Percentiles rank a stretch among this genome's conserved stretches.
phyloP scores from a whole-genome alignment of 2,113 vertebrate species.

The Gnathonemus longibarbis region DNA sequence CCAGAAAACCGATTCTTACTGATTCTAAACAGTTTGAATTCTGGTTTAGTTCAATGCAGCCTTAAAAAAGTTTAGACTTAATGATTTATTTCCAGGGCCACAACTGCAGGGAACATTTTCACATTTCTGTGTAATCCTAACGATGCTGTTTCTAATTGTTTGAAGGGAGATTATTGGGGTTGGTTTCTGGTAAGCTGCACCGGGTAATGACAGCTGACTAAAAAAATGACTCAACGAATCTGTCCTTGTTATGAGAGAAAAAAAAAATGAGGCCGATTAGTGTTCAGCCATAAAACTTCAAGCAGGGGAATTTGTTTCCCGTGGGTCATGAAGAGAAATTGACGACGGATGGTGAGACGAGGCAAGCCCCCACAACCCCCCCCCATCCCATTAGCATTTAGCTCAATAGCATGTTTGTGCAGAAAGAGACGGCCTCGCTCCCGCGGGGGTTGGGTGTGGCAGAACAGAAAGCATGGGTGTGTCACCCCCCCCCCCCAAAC shows the following conservation, averaged over 20 bases:
- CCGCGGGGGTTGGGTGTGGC: neutral
- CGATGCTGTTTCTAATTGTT: slow-evolving; percentile 27
- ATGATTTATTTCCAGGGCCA: slow-evolving; percentile 1
- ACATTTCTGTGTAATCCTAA: slow-evolving; percentile 22
- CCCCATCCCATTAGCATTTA: neutral
- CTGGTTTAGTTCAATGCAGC: neutral
- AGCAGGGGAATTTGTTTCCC: neutral
- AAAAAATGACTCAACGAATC: slow-evolving; percentile 9
- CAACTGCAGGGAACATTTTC: slow-evolving; percentile 20
- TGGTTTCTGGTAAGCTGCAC: slow-evolving; percentile 6
- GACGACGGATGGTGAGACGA: neutral
- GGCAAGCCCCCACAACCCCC: no score
- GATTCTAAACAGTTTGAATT: slow-evolving; percentile 7
- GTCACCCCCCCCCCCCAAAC: neutral
- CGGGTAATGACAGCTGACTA: slow-evolving; percentile 16
- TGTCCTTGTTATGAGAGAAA: neutral
- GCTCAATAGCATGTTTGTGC: neutral
- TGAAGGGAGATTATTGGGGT: neutral
- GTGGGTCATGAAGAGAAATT: neutral
- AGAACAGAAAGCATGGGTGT: neutral
- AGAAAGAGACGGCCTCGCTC: slow-evolving; percentile 12
- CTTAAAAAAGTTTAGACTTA: neutral
- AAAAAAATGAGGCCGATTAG: slow-evolving; percentile 11
- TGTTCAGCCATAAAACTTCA: neutral
- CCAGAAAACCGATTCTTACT: neutral